Percentiles rank a stretch among this genome's conserved stretches.
Evolutionary conservation across 2,113 vertebrate species (phyloP).

Genomic region (Pardalotus punctatus): DNA sequence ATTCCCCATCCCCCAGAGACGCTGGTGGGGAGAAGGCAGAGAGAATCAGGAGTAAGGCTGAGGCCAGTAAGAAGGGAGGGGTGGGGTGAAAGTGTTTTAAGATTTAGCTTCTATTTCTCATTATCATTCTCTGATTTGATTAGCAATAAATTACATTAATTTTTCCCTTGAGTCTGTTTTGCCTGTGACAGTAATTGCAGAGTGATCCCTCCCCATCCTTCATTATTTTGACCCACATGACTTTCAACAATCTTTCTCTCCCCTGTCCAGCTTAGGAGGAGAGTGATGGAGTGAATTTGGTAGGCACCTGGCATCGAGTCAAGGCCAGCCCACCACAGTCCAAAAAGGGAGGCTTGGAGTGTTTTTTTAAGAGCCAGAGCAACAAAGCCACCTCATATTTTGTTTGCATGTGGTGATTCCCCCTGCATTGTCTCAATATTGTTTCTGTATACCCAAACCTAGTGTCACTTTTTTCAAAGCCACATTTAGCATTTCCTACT

Average conservation of each 20-base stretch:
- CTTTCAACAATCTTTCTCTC: background rate
- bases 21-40: background rate
- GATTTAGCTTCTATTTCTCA: background rate
- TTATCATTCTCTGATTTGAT: background rate
- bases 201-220: background rate
- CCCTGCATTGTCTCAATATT: background rate
- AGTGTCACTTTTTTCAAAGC: background rate
- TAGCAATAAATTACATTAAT: background rate
- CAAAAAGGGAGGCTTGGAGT: background rate
- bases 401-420: background rate
- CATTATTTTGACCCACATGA: background rate
- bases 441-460: background rate
- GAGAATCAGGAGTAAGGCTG: background rate
- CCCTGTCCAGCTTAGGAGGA: too few species aligned
- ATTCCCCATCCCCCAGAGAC: background rate
- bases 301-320: background rate
- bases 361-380: background rate
- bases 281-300: background rate
- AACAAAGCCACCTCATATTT: background rate
- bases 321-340: background rate
- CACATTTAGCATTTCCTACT: background rate
- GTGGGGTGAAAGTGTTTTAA: background rate
- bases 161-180: background rate
- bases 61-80: background rate
- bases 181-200: background rate